Evolutionary conservation across 2,797 vertebrate genomes (phyloP), one percentile per base, ranked within the genome.

Genomic region (Macropus fuliginosus): DNA sequence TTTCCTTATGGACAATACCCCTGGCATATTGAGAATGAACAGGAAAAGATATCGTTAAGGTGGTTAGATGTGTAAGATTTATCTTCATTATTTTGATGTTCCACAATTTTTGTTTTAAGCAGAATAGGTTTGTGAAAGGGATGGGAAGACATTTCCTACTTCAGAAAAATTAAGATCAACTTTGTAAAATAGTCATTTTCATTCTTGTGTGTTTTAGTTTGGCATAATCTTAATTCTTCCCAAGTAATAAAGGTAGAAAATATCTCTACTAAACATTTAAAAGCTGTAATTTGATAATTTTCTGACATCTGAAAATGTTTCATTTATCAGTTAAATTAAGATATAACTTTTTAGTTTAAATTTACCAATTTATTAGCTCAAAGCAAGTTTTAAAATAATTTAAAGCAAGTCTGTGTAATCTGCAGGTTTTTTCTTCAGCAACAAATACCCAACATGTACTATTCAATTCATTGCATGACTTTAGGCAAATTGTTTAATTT

Each of bases 251-350:
- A 94, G 89, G 93, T 55, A 96, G 74, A 87, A 50, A 87, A 50
- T 24, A 46, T 87, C 3, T 46, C 95, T 96, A 94, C 97, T 98
- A 94, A 96, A 95, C 96, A 96, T 97, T 95, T 96, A 93, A 97
- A 97, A 97, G 93, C 93, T 96, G 87, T 97, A 92, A 95, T 93
- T 95, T 96, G 97, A 96, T 95, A 94, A 96, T 96, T 96, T 97
- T 97, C 96, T 97, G 95, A 96, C 95, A 56, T 94, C 94, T 95
- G 87, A 97, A 96, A 97, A 91, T 24, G 91, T 96, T 96, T 97
- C 95, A 92, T 93, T 96, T 96, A 96, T 97, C 90, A 97, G 96
- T 93, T 97, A 40, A 81, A 81, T 56, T 18, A 56, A 55, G 55
- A 21, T 81, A 46, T 2, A 81, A 46, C 2, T 74, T 74, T 29